Conservation (phyloP, 1,140 invertebrate genomes). For the Phortica variegata region DNA sequence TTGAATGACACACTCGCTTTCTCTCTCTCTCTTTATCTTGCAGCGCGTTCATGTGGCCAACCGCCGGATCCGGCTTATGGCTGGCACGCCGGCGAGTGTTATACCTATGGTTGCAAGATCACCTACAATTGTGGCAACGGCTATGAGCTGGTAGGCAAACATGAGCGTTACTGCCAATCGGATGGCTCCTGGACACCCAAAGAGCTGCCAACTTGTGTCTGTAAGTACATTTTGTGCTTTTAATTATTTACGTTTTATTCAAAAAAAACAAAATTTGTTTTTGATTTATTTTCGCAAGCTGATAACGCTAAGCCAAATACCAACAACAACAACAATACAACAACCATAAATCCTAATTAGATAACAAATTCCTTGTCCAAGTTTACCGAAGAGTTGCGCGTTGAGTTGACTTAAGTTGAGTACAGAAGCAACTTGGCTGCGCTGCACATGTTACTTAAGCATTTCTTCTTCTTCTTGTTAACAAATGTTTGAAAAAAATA, state of each 20-base stretch:
- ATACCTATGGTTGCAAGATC: conserved; percentile 87
- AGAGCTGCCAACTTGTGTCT: conserved; percentile 85
- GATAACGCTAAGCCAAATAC: conserved; percentile 48
- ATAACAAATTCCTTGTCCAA: no score
- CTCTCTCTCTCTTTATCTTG: conserved; percentile 1
- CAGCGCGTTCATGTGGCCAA: conserved; percentile 81
- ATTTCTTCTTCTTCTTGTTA: no score
- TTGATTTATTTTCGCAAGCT: conserved; percentile 35
- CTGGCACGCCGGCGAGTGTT: conserved; percentile 86
- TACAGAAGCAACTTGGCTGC: no score
- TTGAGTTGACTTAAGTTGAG: no score
- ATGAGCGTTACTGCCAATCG: conserved; percentile 80
- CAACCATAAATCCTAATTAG: no score
- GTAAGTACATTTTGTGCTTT: no score
- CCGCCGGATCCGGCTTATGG: conserved; percentile 89
- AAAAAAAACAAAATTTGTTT: conserved; percentile 4
- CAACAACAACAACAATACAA: conserved; percentile 17
- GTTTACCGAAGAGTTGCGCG: no score
- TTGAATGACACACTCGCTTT: background rate
- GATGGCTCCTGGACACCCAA: conserved; percentile 88
- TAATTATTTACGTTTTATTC: conserved; percentile 1
- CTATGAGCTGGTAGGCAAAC: conserved; percentile 84
- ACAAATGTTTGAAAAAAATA: no score
- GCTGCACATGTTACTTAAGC: no score
- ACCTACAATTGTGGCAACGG: conserved; percentile 91